phyloP scores from a whole-genome alignment of 1,140 invertebrate genomes.

The Branchinecta lindahli region DNA sequence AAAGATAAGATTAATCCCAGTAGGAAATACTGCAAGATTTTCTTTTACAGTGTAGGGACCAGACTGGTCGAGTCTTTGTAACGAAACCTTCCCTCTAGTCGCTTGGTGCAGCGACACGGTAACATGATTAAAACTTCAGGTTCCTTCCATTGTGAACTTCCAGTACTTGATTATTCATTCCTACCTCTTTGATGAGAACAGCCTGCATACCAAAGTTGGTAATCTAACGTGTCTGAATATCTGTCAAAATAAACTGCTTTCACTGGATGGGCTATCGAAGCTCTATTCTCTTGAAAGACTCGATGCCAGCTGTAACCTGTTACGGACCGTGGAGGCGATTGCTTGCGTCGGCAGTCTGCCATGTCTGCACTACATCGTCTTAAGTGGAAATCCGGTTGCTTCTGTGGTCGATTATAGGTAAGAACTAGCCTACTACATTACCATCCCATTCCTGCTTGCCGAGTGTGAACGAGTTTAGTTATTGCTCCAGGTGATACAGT shows the following conservation, averaged over 20 bases:
- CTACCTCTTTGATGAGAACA: not conserved
- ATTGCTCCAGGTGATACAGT: too few species aligned
- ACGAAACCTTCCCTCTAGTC: too few species aligned
- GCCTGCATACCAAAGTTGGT: conserved; percentile 64
- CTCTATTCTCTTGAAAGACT: conserved; percentile 66
- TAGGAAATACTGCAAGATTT: too few species aligned
- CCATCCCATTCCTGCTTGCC: too few species aligned
- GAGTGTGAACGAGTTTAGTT: too few species aligned
- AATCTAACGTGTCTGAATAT: conserved; percentile 76
- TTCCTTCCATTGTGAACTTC: conserved; percentile 17
- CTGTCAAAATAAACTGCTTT: conserved; percentile 64
- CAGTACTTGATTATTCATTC: conserved; percentile 40
- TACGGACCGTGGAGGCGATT: conserved; percentile 63
- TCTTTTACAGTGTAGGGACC: too few species aligned
- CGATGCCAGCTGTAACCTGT: conserved; percentile 69
- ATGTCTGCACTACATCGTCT: conserved; percentile 62
- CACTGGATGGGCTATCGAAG: conserved; percentile 59
- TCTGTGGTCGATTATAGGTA: conserved; percentile 60
- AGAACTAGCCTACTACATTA: not conserved
- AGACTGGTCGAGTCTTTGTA: too few species aligned
- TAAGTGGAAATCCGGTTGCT: conserved; percentile 79
- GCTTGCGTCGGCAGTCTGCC: conserved; percentile 59
- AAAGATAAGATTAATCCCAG: too few species aligned
- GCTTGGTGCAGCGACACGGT: too few species aligned
- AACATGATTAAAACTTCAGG: too few species aligned